Conservation (phyloP, 2,888 invertebrate genomes). For the Carabus problematicus region DNA sequence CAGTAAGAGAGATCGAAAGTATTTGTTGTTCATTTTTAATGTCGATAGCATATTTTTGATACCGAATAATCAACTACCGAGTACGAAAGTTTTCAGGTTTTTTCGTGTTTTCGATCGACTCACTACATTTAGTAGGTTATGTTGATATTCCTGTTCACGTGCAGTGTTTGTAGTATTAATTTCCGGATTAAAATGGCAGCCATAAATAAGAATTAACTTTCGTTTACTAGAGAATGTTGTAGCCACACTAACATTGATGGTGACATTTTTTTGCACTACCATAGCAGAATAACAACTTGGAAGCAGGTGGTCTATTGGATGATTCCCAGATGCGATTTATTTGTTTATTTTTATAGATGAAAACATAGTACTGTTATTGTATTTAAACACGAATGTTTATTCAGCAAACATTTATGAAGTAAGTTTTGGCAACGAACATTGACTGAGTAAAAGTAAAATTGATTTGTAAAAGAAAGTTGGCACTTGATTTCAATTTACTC, state of each 20-base stretch:
- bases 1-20: conserved; percentile 11
- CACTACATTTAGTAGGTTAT: conserved; percentile 7
- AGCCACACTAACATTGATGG: conserved; percentile 5
- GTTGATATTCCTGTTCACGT: conserved; percentile 6
- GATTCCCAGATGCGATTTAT: too few relatives aligned
- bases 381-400: too few relatives aligned
- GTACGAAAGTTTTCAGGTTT: conserved; percentile 8
- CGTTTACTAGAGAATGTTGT: conserved; percentile 24
- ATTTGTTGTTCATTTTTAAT: background rate
- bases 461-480: too few relatives aligned
- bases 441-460: too few relatives aligned
- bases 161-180: conserved; percentile 16
- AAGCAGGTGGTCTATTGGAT: too few relatives aligned
- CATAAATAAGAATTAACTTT: conserved; percentile 36
- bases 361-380: too few relatives aligned
- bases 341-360: too few relatives aligned
- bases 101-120: background rate
- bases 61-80: background rate
- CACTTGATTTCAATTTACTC: too few relatives aligned
- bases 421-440: too few relatives aligned
- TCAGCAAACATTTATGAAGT: too few relatives aligned
- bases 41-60: too few relatives aligned
- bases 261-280: background rate
- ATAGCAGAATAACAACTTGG: too few relatives aligned
- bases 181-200: conserved; percentile 25